Evolutionary conservation across 2,797 vertebrate genomes (phyloP), one percentile per base, ranked within the genome.

Genomic region (Acridotheres tristis): DNA sequence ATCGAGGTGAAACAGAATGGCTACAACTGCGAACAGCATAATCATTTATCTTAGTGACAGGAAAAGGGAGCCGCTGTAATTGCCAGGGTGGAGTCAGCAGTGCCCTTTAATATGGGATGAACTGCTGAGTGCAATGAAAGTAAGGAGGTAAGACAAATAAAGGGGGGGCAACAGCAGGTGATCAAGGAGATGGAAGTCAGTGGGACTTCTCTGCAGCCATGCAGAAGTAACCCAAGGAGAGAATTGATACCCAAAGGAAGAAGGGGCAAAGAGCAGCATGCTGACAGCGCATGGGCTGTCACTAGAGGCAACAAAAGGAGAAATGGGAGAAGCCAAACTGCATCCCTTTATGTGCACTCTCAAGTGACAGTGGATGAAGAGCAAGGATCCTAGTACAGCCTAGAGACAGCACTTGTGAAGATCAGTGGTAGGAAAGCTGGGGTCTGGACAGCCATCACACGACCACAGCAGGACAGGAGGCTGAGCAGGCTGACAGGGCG

Each of bases 101-200:
- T 0, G 0, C 38, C 77, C 27, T 67, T 76, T 43, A 63, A 53
- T 30, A 42, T 1, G 17, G 47, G 30, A 48, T 40, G 30, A 62
- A 89, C 30, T 0, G 0, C 43, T 4, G 1, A 0, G 4, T 34
- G 42, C 65, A 48, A n/a, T 3, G 29, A 40, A 14, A 84, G 19
- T 5, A 48, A 68, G 15, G 21, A 65, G 16, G 11, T 16, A 54
- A 40, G 9, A 86, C 34, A 80, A 63, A 53, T 1, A 5, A 71
- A 78, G 22, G 2, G 2, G 3, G 13, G 7, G 4, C 59, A 72
- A 34, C 4, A 75, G 59, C 4, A 38, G 29, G 34, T 47, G 34
- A 59, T 30, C 15, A 30, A 27, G 12, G 48, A 89, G 36, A 16
- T 13, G 30, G 38, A 42, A 27, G 20, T 48, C 50, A 27, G 30